Evolutionary conservation across 2,797 vertebrate genomes (phyloP).

Genomic region (Brachyalestes nurse): DNA sequence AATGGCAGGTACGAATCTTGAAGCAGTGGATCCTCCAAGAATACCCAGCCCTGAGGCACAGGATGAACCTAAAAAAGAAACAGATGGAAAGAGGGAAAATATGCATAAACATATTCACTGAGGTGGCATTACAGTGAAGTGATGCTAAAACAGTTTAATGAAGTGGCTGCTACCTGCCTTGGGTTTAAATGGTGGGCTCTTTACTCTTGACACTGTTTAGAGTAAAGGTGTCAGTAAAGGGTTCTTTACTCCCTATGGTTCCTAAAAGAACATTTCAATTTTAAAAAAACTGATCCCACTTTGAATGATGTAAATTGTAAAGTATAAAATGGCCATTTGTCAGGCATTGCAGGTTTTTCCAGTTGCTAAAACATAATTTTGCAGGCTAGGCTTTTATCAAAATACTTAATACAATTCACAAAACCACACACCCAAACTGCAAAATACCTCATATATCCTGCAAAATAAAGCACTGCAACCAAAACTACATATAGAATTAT

Average conservation of each 20-base stretch:
- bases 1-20: conserved; percentile 7
- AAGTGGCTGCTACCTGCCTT: conserved; percentile 81
- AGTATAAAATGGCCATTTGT: too few relatives aligned
- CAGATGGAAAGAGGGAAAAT: conserved; percentile 56
- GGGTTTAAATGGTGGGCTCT: too few relatives aligned
- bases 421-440: conserved; percentile 21
- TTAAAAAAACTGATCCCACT: too few relatives aligned
- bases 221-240: too few relatives aligned
- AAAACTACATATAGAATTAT: conserved; percentile 34
- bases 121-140: conserved; percentile 83
- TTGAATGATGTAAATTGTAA: too few relatives aligned
- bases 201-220: too few relatives aligned
- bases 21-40: neutral
- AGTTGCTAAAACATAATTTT: too few relatives aligned
- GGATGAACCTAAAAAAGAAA: conserved; percentile 24
- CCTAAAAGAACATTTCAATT: too few relatives aligned
- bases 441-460: conserved; percentile 36
- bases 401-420: conserved; percentile 10
- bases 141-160: conserved; percentile 83
- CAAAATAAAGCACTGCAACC: conserved; percentile 42
- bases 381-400: conserved; percentile 8
- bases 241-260: too few relatives aligned
- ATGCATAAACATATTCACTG: conserved; percentile 61
- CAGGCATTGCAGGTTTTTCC: too few relatives aligned
- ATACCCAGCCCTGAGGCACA: neutral